phyloP scores from a whole-genome alignment of 2,888 invertebrate species.

The Eupithecia subfuscata region DNA sequence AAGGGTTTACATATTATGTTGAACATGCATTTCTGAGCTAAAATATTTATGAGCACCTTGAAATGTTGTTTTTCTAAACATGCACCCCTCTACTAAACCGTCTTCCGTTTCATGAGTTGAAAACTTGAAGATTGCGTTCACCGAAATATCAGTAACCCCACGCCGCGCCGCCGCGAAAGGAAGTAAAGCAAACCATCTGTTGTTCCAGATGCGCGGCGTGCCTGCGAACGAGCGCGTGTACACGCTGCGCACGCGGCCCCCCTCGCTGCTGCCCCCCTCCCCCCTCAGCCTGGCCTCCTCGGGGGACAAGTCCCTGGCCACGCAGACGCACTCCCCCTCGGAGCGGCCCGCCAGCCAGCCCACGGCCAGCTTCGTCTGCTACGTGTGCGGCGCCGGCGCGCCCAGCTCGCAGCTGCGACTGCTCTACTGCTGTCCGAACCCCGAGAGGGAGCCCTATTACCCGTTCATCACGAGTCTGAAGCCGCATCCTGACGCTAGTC shows the following conservation, averaged over 20 bases:
- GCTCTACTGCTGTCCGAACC: constrained; percentile 93
- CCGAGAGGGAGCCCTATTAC: constrained; percentile 94
- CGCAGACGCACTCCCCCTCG: constrained; percentile 68
- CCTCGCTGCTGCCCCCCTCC: constrained; percentile 80
- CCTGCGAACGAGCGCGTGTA: constrained; percentile 92
- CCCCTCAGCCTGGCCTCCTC: constrained; percentile 77
- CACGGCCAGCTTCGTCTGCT: constrained; percentile 89
- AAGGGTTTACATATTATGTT: too few relatives aligned
- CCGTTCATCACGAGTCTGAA: constrained; percentile 93
- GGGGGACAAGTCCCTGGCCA: constrained; percentile 71
- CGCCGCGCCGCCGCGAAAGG: neutral
- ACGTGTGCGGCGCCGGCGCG: constrained; percentile 93
- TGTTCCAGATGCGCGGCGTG: constrained; percentile 86
- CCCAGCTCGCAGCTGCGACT: constrained; percentile 91
- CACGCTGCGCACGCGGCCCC: constrained; percentile 90
- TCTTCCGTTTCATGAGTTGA: too few relatives aligned
- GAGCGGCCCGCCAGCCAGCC: constrained; percentile 64
- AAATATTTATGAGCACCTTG: neutral
- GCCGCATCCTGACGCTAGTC: constrained; percentile 93
- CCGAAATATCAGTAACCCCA: neutral
- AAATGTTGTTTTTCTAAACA: neutral
- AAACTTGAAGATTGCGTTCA: neutral
- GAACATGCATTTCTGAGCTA: neutral
- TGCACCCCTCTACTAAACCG: too few relatives aligned
- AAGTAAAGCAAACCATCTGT: neutral